Conservation (phyloP, 64 coral and sea anemone species). For the Stichodactyla helianthus region DNA sequence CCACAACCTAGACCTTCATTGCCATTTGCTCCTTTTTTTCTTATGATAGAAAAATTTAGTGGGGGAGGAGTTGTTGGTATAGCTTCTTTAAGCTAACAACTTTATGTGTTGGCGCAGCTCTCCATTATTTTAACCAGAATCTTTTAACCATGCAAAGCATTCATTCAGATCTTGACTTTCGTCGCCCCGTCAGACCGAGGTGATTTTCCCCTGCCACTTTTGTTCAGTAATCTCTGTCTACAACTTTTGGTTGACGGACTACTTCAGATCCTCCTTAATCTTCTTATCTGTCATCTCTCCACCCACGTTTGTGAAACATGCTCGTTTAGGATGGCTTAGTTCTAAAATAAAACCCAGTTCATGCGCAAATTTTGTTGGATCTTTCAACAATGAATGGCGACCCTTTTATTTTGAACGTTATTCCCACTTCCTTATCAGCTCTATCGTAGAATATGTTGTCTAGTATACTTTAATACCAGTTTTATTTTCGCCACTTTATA, state of each 20-base stretch:
- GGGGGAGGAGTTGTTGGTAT: slow-evolving; percentile 27
- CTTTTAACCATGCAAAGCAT: slow-evolving; percentile 40
- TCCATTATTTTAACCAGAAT: slow-evolving; percentile 43
- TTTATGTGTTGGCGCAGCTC: slow-evolving; percentile 5
- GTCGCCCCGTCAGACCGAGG: slow-evolving; percentile 11
- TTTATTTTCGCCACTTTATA: no score
- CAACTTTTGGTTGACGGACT: background rate
- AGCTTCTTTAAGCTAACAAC: slow-evolving; percentile 23
- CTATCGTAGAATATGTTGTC: no score
- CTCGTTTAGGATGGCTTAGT: background rate
- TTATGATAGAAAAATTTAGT: slow-evolving; percentile 8
- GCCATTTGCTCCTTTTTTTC: background rate
- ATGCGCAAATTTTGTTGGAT: slow-evolving; percentile 1
- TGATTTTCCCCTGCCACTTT: background rate
- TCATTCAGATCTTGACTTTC: background rate
- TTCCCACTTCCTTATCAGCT: no score
- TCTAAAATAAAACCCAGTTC: background rate
- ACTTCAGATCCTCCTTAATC: background rate
- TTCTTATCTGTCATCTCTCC: no score
- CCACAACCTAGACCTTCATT: no score
- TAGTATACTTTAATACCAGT: no score
- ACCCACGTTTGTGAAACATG: no score
- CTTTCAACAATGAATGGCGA: no score
- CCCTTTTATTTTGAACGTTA: no score
- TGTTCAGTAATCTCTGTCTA: background rate